Base-by-base conservation (phyloP, 2,113 vertebrate species). In the Xiphophorus couchianus region DNA sequence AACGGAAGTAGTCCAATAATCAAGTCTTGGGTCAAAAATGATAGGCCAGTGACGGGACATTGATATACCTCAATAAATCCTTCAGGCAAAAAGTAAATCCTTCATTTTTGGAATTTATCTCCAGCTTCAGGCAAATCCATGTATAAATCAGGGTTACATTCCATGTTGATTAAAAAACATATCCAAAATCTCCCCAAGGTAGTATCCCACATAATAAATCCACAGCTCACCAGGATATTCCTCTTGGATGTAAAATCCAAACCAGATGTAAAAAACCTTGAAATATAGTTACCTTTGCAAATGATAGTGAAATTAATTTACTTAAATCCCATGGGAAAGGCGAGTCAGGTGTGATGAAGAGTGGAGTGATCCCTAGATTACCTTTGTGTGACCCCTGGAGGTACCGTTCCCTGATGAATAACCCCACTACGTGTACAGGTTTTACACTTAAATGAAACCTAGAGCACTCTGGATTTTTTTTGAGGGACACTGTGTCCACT, bases 401-500 rank as follows among this genome's bases (percentile, higher is more conserved):
- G 88, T 76, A 81, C 85, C 68, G 88, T 75, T 89, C 82, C 76
- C 85, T 90, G 78, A 78, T 11, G 69, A 81, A 90, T 84, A 86
- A 93, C 89, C 92, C 92, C 85, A 84, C 84, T 91, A 90, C 88
- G 88, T 88, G 90, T 91, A 90, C 82, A 82, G 86, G 88, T 88
- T 87, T 89, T 85, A 93, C 76, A 90, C 78, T 78, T 89, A 89
- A 93, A 90, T 92, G 88, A 94, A 90, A 94, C 82, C 81, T 87
- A 76, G 78, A 91, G 86, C 90, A 89, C 93, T 89, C 90, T 89
- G 90, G 82, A 89, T 88, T 89, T 88, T 89, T 62, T 90, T 73
- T 86, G 84, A 91, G 91, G 93, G 92, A 92, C 93, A 90, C 97
- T 87, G 86, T 86, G 92, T 95, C 94, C 94, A 95, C 94, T 95